Evolutionary conservation across 2,113 vertebrate genomes (phyloP).

Genomic region (Sphaerodactylus townsendi): DNA sequence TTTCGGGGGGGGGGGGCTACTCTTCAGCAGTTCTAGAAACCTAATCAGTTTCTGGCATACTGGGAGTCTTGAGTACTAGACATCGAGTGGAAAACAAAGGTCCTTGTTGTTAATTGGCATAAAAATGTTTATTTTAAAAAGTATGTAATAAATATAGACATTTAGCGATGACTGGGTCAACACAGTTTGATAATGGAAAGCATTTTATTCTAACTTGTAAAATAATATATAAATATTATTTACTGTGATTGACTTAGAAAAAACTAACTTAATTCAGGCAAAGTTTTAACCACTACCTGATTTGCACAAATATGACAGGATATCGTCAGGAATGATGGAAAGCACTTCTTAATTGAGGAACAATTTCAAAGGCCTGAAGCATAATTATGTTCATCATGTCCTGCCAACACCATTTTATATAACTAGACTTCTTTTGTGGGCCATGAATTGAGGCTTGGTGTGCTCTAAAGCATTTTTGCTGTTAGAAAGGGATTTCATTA

Average conservation of each 20-base stretch:
- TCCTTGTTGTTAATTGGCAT: background rate
- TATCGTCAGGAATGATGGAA: conserved; percentile 6
- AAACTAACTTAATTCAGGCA: conserved; percentile 8
- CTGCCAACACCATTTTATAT: conserved; percentile 38
- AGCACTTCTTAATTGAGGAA: conserved; percentile 40
- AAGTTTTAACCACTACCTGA: conserved; percentile 4
- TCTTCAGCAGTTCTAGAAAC: too few relatives aligned
- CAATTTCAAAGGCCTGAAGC: conserved; percentile 34
- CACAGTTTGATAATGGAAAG: background rate
- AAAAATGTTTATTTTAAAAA: background rate
- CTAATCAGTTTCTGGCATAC: too few relatives aligned
- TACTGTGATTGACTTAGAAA: background rate
- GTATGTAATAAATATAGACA: conserved; percentile 6
- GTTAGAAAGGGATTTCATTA: background rate
- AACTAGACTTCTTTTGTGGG: conserved; percentile 43
- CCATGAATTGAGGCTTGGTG: conserved; percentile 43
- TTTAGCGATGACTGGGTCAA: background rate
- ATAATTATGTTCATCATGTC: conserved; percentile 39
- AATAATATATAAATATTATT: background rate
- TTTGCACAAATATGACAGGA: conserved; percentile 22
- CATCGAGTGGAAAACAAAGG: too few relatives aligned
- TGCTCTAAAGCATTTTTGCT: conserved; percentile 47
- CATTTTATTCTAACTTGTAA: background rate
- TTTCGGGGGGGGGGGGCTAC: too few relatives aligned
- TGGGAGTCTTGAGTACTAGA: too few relatives aligned